Evolutionary conservation across 2,888 invertebrate species (phyloP), one percentile per base, ranked within the genome.

Genomic region (Griposia aprilina): DNA sequence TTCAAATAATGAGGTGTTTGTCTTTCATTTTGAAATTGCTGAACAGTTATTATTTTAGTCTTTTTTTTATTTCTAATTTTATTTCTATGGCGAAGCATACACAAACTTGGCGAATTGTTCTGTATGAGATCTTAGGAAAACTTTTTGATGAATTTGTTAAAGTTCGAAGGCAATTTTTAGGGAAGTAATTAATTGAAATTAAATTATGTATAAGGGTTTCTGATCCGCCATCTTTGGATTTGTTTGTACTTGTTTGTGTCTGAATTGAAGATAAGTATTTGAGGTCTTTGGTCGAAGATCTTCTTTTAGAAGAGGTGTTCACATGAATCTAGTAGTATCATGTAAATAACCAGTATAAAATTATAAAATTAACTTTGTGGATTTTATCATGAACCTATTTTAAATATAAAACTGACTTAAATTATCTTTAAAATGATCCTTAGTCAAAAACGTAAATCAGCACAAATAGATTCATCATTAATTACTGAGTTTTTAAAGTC

Each of bases 1-100:
- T 57, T 20, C 45, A 11, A 52, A 55, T 60, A 67, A 70, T 77
- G 23, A 74, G 79, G 62, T 77, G 72, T 84, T 73, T 80, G 87
- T 80, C 69, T 63, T 80, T 26, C 13, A 72, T 84, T 75, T 74
- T 50, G 74, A 59, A 55, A 66, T 11, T 65, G 20, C 57, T 36
- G 41, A 60, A 45, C 30, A 36, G 23, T 60, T 65, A 52, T 48
- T 68, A 52, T 30, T 59, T 45, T n/a, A 11, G 36, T 36, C 5
- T 65, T 74, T 65, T 23, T 23, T 36, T 74, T 55, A 36, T 36
- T 82, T 15, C 7, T 63, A 26, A 59, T 68, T 74, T 4, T 68
- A 66, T 60, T 65, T 75, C 2, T 66, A 36, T 3, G 36, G 0
- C 1, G 11, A 15, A 52, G 55, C 30, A 30, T 45, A 26, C 20